These are phyloP conservation scores for Drosophila anomalata DNA, from an alignment of 2,888 invertebrate genomes.

Conservation along the genomic window DNA sequence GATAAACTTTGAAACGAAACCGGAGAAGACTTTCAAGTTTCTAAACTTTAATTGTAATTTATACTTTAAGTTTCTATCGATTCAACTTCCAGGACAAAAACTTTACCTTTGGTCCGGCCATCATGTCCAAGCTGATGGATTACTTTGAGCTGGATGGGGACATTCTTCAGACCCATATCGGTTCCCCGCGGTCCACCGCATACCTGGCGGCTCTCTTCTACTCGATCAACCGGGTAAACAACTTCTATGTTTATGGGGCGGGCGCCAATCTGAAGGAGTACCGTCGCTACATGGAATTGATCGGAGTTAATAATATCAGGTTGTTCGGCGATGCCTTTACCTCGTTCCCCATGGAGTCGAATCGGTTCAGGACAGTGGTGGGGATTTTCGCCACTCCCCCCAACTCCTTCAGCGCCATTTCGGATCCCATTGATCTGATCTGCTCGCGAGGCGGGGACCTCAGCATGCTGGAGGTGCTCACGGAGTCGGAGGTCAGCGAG, in stretches of 20 bases:
- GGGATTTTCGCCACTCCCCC: conserved; percentile 90
- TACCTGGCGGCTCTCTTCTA: conserved; percentile 89
- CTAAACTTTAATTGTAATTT: neutral
- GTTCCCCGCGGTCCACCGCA: conserved; percentile 91
- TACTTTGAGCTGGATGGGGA: conserved; percentile 87
- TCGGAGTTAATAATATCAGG: conserved; percentile 87
- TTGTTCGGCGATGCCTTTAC: conserved; percentile 85
- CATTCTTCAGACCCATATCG: conserved; percentile 91
- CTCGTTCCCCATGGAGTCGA: conserved; percentile 85
- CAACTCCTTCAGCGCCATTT: conserved; percentile 91
- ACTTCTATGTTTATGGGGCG: conserved; percentile 87
- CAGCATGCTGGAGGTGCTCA: conserved; percentile 89
- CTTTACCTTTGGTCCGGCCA: conserved; percentile 91
- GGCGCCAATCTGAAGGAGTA: conserved; percentile 86
- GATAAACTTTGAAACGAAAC: neutral
- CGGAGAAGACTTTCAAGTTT: neutral
- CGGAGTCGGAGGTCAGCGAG: conserved; percentile 88
- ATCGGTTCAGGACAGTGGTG: conserved; percentile 86
- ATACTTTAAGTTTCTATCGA: neutral
- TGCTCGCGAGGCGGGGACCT: conserved; percentile 91
- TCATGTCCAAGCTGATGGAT: conserved; percentile 88
- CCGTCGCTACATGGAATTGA: conserved; percentile 87
- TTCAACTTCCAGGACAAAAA: conserved; percentile 87
- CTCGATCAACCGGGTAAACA: conserved; percentile 86
- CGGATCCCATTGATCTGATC: conserved; percentile 92